phyloP scores from a whole-genome alignment of 2,797 vertebrate genomes.

The Neolamprologus multifasciatus region DNA sequence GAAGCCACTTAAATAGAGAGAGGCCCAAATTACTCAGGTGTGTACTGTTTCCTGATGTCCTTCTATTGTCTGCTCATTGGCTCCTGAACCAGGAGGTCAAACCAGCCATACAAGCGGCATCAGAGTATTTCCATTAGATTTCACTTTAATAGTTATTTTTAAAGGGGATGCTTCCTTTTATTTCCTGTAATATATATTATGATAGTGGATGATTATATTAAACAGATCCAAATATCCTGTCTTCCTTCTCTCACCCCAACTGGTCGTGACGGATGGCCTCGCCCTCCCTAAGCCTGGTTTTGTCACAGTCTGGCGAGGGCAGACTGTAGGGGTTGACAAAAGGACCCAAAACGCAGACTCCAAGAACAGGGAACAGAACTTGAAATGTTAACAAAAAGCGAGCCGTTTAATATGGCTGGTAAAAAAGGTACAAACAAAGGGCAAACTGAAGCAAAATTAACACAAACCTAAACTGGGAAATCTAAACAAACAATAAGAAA shows the following conservation, averaged over 20 bases:
- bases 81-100: neutral
- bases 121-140: neutral
- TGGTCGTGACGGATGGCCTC: neutral
- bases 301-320: too few relatives aligned
- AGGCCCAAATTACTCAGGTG: neutral
- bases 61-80: neutral
- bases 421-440: too few relatives aligned
- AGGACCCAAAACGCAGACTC: too few relatives aligned
- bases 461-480: too few relatives aligned
- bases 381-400: too few relatives aligned
- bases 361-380: too few relatives aligned
- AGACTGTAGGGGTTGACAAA: too few relatives aligned
- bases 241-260: neutral
- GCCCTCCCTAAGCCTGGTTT: neutral
- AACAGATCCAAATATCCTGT: neutral
- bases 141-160: neutral
- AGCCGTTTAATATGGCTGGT: too few relatives aligned
- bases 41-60: neutral
- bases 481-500: too few relatives aligned
- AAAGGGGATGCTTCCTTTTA: neutral
- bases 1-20: neutral
- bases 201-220: neutral
- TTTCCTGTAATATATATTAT: neutral
- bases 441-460: too few relatives aligned
- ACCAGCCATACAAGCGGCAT: neutral